These are phyloP conservation scores for Chironomus tepperi DNA, from an alignment of 1,140 invertebrate genomes.

Conservation along the genomic window DNA sequence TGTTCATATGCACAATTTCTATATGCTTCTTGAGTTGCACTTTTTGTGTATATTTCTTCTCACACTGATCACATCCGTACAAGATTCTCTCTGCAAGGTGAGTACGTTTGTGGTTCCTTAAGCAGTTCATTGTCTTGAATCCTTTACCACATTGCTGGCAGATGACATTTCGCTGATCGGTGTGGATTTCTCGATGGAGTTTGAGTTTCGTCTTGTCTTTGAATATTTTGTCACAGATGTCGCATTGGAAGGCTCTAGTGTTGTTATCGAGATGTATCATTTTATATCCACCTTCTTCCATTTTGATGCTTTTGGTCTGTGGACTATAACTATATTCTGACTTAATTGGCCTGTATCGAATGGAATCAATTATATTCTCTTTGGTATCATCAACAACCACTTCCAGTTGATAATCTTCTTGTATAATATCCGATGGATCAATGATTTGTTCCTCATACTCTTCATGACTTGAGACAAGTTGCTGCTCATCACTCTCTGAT, in stretches of 20 bases:
- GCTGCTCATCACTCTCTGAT: background rate
- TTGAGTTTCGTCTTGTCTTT: background rate
- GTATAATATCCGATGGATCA: background rate
- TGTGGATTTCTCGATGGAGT: background rate
- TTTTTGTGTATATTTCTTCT: conserved; percentile 5
- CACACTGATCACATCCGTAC: background rate
- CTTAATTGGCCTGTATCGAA: background rate
- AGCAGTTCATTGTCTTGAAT: background rate
- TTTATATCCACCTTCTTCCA: background rate
- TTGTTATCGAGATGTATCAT: background rate
- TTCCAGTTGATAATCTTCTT: background rate
- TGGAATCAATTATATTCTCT: background rate
- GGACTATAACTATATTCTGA: background rate
- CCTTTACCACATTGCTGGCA: background rate
- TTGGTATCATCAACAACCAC: background rate
- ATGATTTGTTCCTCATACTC: background rate
- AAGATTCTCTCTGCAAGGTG: background rate
- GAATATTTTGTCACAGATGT: background rate
- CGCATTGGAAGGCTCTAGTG: background rate
- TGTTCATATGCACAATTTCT: background rate
- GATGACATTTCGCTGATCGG: background rate
- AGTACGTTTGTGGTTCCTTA: background rate
- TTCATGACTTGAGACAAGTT: background rate
- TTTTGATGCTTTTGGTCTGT: background rate
- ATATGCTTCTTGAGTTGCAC: background rate